Base-by-base conservation (phyloP, 2,888 invertebrate species). In the Dermolepida albohirtum region DNA sequence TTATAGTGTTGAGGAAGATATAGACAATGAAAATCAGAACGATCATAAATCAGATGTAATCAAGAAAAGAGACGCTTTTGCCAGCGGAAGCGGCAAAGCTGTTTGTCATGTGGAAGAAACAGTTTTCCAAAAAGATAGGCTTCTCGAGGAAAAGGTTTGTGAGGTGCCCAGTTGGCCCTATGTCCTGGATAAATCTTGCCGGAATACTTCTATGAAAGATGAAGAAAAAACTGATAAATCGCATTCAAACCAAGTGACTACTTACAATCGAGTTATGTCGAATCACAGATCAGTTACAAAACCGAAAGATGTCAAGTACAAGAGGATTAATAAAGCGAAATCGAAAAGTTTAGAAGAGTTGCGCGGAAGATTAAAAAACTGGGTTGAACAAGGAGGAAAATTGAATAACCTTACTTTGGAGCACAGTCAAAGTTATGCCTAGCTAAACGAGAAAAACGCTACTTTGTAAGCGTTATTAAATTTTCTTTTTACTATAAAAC, bases 291-390 rank as follows among this genome's bases (percentile, higher is more conserved):
- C 93, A 62, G 95, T 95, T 59, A 94, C 94, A 5, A 95, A 95
- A 81, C 94, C 94, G 72, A 94, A 94, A 84, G 95, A 95, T 80
- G 94, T 95, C 39, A 95, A 95, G 83, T 95, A 94, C 84, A 94
- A 94, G 81, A 88, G 94, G 78, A 95, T 94, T 81, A 95, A 94
- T 81, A 94, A 95, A 81, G 94, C 94, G 5, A 95, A 95, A 80
- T 94, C 94, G 70, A 94, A 94, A 84, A 94, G 94, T 77, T 84
- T 95, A 73, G 95, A 95, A 77, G 95, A 95, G 78, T 80, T 95
- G 67, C 84, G 94, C 2, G 95, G 94, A 0, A 87, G 93, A 71
- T 86, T 94, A 79, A 92, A 92, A 86, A 93, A 92, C 81, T 93
- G 94, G 89, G 93, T 94, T 40, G 94, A 94, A 66, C 92, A 93